Evolutionary conservation across 2,113 vertebrate species (phyloP).

Genomic region (Shinisaurus crocodilurus): DNA sequence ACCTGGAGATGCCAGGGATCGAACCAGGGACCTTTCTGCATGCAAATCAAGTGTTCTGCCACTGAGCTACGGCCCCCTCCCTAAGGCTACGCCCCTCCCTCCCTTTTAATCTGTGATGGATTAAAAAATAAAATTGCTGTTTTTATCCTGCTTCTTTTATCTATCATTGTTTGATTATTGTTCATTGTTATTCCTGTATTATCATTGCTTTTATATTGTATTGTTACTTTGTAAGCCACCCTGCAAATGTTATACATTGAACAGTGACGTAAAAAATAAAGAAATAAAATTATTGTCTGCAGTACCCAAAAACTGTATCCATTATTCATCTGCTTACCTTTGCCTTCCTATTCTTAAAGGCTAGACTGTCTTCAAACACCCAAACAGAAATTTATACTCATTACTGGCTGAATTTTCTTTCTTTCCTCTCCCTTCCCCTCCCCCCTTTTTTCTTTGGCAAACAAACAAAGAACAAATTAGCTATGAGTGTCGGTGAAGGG

Average conservation of each 20-base stretch:
- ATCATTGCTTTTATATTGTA: not conserved
- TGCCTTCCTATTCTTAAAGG: not conserved
- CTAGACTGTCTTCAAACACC: slow-evolving; percentile 8
- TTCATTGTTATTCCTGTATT: not conserved
- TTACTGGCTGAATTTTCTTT: not conserved
- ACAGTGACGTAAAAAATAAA: not conserved
- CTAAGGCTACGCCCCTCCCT: no score
- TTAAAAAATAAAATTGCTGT: no score
- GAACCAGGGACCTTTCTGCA: no score
- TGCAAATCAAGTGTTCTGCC: no score
- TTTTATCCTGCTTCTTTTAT: not conserved
- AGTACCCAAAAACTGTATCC: not conserved
- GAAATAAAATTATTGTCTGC: not conserved
- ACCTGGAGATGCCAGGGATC: no score
- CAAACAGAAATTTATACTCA: slow-evolving; percentile 2
- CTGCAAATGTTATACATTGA: not conserved
- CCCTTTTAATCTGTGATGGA: no score
- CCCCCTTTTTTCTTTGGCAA: slow-evolving; percentile 13
- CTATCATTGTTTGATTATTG: not conserved
- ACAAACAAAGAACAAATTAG: slow-evolving; percentile 49
- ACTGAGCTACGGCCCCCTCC: no score
- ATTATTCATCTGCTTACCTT: not conserved
- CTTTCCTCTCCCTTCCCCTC: not conserved
- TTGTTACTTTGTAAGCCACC: not conserved
- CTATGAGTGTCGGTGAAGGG: slow-evolving; percentile 55